Evolutionary conservation across 64 coral and sea anemone genomes (phyloP).

Genomic region (Anthopleura sola): DNA sequence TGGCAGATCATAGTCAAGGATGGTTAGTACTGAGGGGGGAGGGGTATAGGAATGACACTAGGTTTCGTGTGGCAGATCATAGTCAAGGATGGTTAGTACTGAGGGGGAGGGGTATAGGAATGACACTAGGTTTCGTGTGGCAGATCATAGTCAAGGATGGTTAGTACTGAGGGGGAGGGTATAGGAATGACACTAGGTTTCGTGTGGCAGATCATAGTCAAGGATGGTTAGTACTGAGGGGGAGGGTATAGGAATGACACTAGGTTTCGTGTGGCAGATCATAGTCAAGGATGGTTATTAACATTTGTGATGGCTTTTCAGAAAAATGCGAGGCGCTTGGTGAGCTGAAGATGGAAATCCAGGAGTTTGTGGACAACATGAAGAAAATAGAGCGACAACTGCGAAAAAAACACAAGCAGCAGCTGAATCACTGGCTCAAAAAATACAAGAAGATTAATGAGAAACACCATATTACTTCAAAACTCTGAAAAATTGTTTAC

Average conservation of each 20-base stretch:
- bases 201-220: neutral
- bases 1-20: too few species aligned
- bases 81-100: too few species aligned
- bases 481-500: neutral
- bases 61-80: too few species aligned
- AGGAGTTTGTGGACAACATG: constrained; percentile 5
- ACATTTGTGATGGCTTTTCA: neutral
- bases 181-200: too few species aligned
- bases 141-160: too few species aligned
- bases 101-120: too few species aligned
- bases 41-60: too few species aligned
- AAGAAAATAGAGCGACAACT: neutral
- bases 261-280: neutral
- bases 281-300: neutral
- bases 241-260: too few species aligned
- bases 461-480: neutral
- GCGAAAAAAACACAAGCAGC: neutral
- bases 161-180: too few species aligned
- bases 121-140: too few species aligned
- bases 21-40: too few species aligned
- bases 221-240: neutral
- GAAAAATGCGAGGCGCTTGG: neutral
- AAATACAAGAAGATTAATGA: neutral
- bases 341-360: neutral
- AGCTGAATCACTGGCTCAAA: neutral